phyloP scores from a whole-genome alignment of 2,888 invertebrate genomes.

The Leucoptera coffeella region DNA sequence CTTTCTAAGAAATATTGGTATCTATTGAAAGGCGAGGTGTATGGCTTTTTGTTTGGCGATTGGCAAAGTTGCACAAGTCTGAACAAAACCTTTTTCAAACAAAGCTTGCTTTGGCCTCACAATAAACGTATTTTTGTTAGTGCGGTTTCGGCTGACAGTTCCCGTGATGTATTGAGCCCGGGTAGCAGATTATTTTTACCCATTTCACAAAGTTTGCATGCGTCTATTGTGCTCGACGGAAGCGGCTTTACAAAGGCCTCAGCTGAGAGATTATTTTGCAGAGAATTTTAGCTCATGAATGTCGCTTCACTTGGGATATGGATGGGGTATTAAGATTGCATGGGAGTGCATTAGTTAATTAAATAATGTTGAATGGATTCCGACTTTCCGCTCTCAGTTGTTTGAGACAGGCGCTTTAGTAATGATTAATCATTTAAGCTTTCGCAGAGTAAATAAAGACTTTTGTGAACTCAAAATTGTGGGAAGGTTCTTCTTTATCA shows the following conservation, averaged over 20 bases:
- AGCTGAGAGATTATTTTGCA: constrained; percentile 32
- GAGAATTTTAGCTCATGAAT: constrained; percentile 25
- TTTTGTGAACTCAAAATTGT: too few relatives aligned
- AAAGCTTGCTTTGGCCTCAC: constrained; percentile 26
- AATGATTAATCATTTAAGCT: too few relatives aligned
- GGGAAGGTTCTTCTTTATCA: too few relatives aligned
- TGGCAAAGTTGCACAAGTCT: constrained; percentile 42
- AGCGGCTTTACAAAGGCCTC: constrained; percentile 38
- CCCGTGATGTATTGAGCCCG: constrained; percentile 45
- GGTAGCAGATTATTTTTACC: constrained; percentile 48
- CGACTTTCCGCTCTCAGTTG: too few relatives aligned
- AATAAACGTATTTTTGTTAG: constrained; percentile 49
- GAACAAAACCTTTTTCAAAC: constrained; percentile 32
- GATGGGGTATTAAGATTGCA: background rate
- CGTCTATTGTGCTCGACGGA: constrained; percentile 43
- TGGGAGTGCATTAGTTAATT: too few relatives aligned
- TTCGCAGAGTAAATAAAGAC: too few relatives aligned
- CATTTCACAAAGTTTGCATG: constrained; percentile 50
- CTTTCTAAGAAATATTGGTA: too few relatives aligned
- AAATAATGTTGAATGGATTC: too few relatives aligned
- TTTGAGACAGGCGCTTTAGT: too few relatives aligned
- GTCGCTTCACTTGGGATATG: constrained; percentile 8
- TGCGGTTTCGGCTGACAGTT: constrained; percentile 48
- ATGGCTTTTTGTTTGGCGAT: too few relatives aligned
- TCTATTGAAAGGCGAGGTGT: too few relatives aligned